Evolutionary conservation across 37 sponge, comb jelly and placozoan species (phyloP).

Genomic region (Theonella swinhoei): DNA sequence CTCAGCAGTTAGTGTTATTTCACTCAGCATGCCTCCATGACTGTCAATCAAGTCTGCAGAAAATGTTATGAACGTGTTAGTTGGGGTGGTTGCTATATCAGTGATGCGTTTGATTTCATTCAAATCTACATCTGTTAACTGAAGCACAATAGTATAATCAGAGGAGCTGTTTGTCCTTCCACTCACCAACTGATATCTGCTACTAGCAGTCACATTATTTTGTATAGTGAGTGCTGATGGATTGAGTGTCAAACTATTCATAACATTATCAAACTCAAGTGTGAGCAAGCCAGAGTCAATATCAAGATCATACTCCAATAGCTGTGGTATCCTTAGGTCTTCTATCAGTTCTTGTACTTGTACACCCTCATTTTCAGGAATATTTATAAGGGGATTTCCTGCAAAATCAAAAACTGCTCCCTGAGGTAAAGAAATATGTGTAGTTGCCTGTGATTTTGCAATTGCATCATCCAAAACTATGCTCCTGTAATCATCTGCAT

Average conservation of each 20-base stretch:
- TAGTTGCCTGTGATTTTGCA: conserved; percentile 33
- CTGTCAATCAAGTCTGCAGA: conserved; percentile 68
- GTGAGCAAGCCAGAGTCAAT: conserved; percentile 72
- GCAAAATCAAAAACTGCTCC: conserved; percentile 72
- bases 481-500: conserved; percentile 60
- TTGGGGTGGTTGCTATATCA: conserved; percentile 50
- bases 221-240: conserved; percentile 67
- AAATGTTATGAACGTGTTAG: conserved; percentile 76
- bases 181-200: conserved; percentile 46
- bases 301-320: conserved; percentile 75
- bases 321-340: conserved; percentile 50
- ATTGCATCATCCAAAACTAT: conserved; percentile 52
- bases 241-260: conserved; percentile 62
- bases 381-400: conserved; percentile 65
- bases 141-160: conserved; percentile 61
- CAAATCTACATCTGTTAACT: conserved; percentile 67
- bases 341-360: conserved; percentile 24
- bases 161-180: conserved; percentile 42
- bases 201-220: conserved; percentile 6
- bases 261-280: conserved; percentile 78
- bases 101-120: conserved; percentile 83
- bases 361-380: conserved; percentile 4
- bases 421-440: conserved; percentile 46
- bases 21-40: conserved; percentile 20
- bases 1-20: background rate